Evolutionary conservation across 2,113 vertebrate species (phyloP).

Genomic region (Ascaphus truei): DNA sequence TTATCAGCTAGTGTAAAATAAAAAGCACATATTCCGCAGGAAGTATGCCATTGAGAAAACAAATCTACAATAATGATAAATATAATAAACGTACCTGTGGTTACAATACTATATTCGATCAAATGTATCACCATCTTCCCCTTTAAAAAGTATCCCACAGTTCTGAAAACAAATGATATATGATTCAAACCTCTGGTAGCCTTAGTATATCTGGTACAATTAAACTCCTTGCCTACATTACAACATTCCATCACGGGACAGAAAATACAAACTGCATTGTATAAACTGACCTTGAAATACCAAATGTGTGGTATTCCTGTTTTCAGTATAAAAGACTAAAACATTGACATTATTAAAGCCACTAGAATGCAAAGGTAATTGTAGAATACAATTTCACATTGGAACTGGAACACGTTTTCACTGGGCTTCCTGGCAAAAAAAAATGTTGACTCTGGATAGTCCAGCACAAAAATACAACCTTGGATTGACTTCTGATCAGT

Average conservation of each 20-base stretch:
- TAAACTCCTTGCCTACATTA: background rate
- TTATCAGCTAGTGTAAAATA: too few species aligned
- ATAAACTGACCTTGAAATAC: conserved; percentile 1
- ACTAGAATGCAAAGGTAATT: background rate
- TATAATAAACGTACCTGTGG: conserved; percentile 2
- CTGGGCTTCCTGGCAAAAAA: background rate
- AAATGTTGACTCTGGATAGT: too few species aligned
- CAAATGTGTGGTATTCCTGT: background rate
- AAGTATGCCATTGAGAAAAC: conserved; percentile 3
- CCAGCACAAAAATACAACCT: too few species aligned
- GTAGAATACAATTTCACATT: background rate
- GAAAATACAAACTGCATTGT: background rate
- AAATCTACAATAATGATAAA: background rate
- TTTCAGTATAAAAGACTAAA: background rate
- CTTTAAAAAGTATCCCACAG: background rate
- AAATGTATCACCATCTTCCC: background rate
- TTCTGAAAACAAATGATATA: background rate
- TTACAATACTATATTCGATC: background rate
- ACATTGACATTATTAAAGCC: conserved; percentile 21
- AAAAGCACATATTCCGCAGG: background rate
- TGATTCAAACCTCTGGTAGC: background rate
- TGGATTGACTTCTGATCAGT: too few species aligned
- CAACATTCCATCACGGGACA: background rate
- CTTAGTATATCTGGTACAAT: background rate
- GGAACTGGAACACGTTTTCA: background rate